Evolutionary conservation across 1,140 invertebrate species (phyloP).

Genomic region (Drosophila ogumai): DNA sequence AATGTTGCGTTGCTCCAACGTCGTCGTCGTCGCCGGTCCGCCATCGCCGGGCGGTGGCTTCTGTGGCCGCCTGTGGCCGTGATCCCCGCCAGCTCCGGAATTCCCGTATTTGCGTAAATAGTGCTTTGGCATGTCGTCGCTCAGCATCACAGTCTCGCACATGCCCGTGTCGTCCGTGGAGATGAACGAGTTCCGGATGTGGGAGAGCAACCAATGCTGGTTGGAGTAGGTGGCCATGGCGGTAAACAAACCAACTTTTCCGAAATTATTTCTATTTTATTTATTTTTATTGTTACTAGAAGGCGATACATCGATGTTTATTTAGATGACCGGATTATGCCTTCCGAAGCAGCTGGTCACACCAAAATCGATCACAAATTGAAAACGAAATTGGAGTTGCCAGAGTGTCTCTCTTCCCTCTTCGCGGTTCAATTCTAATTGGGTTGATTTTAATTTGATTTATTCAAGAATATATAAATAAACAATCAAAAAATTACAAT

Average conservation of each 20-base stretch:
- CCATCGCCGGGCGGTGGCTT: slow-evolving; percentile 25
- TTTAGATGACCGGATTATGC: not conserved
- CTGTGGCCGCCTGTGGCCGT: slow-evolving; percentile 60
- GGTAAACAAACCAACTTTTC: slow-evolving; percentile 43
- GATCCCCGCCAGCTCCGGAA: slow-evolving; percentile 41
- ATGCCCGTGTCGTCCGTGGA: slow-evolving; percentile 97
- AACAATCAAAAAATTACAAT: not conserved
- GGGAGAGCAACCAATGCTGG: slow-evolving; percentile 95
- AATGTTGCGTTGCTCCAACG: slow-evolving; percentile 20
- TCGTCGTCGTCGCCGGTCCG: not conserved
- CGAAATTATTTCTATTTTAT: slow-evolving; percentile 51
- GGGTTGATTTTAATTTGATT: not conserved
- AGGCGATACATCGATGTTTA: slow-evolving; percentile 7
- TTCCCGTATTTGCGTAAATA: slow-evolving; percentile 84
- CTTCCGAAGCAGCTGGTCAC: not conserved
- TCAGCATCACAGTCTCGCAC: slow-evolving; percentile 89
- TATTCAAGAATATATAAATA: not conserved
- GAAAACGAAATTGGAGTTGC: not conserved
- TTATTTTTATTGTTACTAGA: slow-evolving; percentile 11
- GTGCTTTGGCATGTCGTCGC: slow-evolving; percentile 90
- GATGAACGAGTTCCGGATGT: slow-evolving; percentile 97
- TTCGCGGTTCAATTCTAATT: not conserved
- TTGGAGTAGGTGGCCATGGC: slow-evolving; percentile 96
- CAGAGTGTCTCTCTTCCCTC: not conserved
- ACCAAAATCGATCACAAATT: not conserved